Evolutionary conservation across 1,140 invertebrate genomes (phyloP), one percentile per base, ranked within the genome.

Genomic region (Pseudachorutes palmiensis): DNA sequence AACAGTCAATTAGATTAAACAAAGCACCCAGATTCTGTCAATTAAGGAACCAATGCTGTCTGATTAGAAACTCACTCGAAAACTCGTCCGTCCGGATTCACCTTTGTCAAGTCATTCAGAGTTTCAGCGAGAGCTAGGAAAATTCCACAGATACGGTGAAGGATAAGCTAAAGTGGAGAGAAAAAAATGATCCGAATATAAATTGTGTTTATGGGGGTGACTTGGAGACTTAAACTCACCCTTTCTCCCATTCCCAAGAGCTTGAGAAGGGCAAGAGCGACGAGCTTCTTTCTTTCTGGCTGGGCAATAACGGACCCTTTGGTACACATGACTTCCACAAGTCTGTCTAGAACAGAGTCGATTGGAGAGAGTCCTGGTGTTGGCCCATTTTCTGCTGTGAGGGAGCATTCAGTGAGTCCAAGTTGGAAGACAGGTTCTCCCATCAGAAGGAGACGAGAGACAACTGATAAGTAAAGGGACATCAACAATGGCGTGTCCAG

Each of bases 61-160:
- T n/a, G 24, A 64, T 12, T 55, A 22, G 12, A 41, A 41, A 81
- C 86, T 86, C 81, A 90, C 87, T 89, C 87, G 51, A 85, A 77
- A 74, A 82, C 82, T 72, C 76, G 77, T 19, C 85, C 85, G 69
- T 81, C 83, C 19, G 90, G 86, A 73, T 90, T 88, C 60, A 81
- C 82, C 75, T 84, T 86, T 75, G 85, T 87, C 58, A 96, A 85
- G 77, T 97, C 93, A 79, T 93, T 90, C 48, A 97, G 78, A 5
- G 89, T 86, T 80, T 94, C 89, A 31, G 88, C 84, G 72, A 94
- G 85, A 74, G 87, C 84, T 51, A 87, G 80, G 71, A 94, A 82
- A 58, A 94, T 89, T 24, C 81, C 81, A 61, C 85, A 83, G 78
- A 93, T 89, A 65, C 86, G 82, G 74, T 88, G 84, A 41, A 88